Evolutionary conservation across 2,888 invertebrate species (phyloP), one percentile per base, ranked within the genome.

Genomic region (Eulithis testata): DNA sequence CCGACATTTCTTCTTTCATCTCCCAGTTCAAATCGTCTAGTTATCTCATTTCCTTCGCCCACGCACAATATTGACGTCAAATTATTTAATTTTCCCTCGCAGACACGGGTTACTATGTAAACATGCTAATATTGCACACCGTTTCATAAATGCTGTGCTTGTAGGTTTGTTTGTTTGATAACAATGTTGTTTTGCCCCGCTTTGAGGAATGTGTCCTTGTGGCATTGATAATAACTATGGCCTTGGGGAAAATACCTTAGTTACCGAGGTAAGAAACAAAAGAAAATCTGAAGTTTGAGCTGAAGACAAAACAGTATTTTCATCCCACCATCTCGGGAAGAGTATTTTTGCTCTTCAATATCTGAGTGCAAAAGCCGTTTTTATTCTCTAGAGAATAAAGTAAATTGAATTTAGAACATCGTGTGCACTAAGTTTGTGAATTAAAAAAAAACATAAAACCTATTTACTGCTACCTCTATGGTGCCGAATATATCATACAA

Each of bases 1-100:
- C 14, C 21, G 9, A 54, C 14, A 11, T 56, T 55, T 5, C 6
- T 56, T 12, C 45, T 56, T 53, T 56, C 31, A 55, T 63, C 45
- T 57, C 27, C 37, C 31, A 31, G 40, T n/a, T 37, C 14, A 36
- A 63, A 53, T 12, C n/a, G 27, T 52, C 11, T 21, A 54, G 44
- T 64, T 58, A 63, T 59, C 54, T 60, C 64, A 55, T 59, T 43
- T 63, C 63, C 63, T 44, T 31, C 64, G 27, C 64, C 61, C 55
- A 61, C 70, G 21, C 56, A 11, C n/a, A 31, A 27, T 31, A 51
- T 62, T 70, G 68, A 69, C 72, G 69, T 71, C 67, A 72, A 64
- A 70, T 45, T 65, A 43, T 66, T 53, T 55, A 60, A 60, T 52
- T 62, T 58, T 60, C 64, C 51, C 51, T 66, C 55, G 12, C 61